Evolutionary conservation across 2,797 vertebrate species (phyloP), one percentile per base, ranked within the genome.

Genomic region (Sebastes glaucus): DNA sequence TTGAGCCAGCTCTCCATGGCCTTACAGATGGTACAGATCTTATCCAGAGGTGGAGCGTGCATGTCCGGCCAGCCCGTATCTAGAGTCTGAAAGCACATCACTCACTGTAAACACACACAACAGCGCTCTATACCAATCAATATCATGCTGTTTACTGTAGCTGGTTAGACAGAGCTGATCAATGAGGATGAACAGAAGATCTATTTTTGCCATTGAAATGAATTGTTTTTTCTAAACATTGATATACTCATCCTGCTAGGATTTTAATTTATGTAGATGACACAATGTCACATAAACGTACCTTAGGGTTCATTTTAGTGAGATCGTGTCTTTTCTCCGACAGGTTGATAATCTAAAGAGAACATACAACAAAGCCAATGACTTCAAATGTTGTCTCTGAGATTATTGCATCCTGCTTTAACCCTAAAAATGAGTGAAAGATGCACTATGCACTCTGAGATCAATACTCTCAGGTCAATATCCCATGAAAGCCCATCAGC

Each of bases 1-100:
- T 97, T 97, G 64, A 99, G 94, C 98, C 98, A 99, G 28, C 96
- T 95, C 93, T 99, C 98, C 96, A 99, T 97, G 42, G 97, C 96
- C 92, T 99, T 99, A 85, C 98, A 99, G 89, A 99, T 98, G 84
- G 96, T 97, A 88, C 98, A 99, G 90, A 99, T 95, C 92, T 98
- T 99, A 89, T 99, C 97, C 35, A 99, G 95, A 23, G 97, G 97
- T 0, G 98, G 98, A 2, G 98, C 98, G 0, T 99, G 97, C 62
- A 98, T 94, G 90, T 99, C 98, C 0, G 97, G 98, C 98, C 98
- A 99, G 28, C 98, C 98, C 18, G 97, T 97, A 74, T 99, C 98
- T 95, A 99, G 95, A 38, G 97, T 96, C 98, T 99, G 89, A 38
- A 92, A 90, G 85, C 55, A 90, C 52, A 90, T 35, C 27, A 64